phyloP scores from a whole-genome alignment of 1,140 invertebrate genomes.

The Drosophila sturtevanti region DNA sequence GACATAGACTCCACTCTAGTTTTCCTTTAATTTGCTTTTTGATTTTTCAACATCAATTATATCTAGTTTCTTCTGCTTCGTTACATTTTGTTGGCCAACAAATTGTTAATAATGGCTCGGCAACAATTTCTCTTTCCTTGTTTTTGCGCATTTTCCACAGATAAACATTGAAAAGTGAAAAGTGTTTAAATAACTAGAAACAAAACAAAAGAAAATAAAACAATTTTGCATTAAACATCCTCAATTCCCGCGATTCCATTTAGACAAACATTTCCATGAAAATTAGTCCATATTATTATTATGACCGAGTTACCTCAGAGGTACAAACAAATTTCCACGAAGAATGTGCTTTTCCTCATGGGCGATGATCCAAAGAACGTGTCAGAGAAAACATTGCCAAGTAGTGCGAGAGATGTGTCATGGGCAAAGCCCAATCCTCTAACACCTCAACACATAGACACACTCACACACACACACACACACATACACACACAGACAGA shows the following conservation, averaged over 20 bases:
- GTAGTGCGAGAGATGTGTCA: slow-evolving; percentile 5
- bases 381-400: slow-evolving; percentile 1
- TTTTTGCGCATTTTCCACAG: slow-evolving; percentile 17
- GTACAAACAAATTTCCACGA: slow-evolving; percentile 42
- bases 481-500: not conserved
- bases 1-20: not conserved
- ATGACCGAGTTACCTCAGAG: not conserved
- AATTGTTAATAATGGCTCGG: slow-evolving; percentile 41
- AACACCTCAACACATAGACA: not conserved
- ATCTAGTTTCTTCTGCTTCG: slow-evolving; percentile 33
- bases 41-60: slow-evolving; percentile 37
- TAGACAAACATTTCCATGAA: slow-evolving; percentile 34
- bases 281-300: slow-evolving; percentile 14
- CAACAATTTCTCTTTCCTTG: slow-evolving; percentile 26
- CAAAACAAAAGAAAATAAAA: not conserved
- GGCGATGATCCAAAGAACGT: not conserved
- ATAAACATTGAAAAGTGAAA: not conserved
- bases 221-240: slow-evolving; percentile 15
- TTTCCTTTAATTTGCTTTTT: slow-evolving; percentile 25
- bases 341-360: slow-evolving; percentile 33
- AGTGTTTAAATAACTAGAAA: slow-evolving; percentile 1
- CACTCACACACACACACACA: slow-evolving; percentile 1
- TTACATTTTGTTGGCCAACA: slow-evolving; percentile 44
- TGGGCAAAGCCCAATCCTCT: slow-evolving; percentile 13
- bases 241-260: slow-evolving; percentile 5